These are phyloP conservation scores for Euphydryas editha DNA, from an alignment of 2,888 invertebrate genomes.

Conservation along the genomic window DNA sequence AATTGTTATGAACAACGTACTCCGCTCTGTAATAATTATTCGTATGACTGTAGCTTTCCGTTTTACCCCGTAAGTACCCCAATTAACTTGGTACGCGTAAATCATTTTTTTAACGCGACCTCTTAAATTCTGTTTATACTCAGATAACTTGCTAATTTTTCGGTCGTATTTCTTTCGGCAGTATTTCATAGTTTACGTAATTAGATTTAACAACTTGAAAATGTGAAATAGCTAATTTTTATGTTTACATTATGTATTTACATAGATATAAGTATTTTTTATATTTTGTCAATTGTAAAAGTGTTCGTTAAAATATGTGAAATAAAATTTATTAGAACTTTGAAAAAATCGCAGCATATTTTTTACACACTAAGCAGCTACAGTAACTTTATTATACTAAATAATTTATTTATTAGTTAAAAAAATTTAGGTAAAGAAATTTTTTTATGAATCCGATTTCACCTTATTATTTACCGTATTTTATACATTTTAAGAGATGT, in stretches of 20 bases:
- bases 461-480: too few species aligned
- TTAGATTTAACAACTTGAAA: conserved; percentile 25
- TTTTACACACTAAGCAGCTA: too few species aligned
- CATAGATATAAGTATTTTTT: background rate
- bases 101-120: conserved; percentile 32
- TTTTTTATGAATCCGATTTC: too few species aligned
- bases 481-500: too few species aligned
- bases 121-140: conserved; percentile 39
- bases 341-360: too few species aligned
- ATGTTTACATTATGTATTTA: background rate
- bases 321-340: too few species aligned
- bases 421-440: too few species aligned
- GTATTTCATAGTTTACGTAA: conserved; percentile 26
- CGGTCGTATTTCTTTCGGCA: conserved; percentile 20
- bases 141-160: conserved; percentile 32
- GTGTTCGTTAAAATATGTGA: background rate
- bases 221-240: conserved; percentile 1
- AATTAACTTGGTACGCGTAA: conserved; percentile 34
- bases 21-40: conserved; percentile 19
- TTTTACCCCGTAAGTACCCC: conserved; percentile 24
- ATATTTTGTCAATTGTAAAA: background rate
- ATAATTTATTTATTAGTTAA: too few species aligned
- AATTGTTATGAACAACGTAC: conserved; percentile 10
- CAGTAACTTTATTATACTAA: too few species aligned
- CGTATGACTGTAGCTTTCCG: conserved; percentile 21